Conservation (phyloP, 2,113 vertebrate species). For the Neolamprologus devosi region DNA sequence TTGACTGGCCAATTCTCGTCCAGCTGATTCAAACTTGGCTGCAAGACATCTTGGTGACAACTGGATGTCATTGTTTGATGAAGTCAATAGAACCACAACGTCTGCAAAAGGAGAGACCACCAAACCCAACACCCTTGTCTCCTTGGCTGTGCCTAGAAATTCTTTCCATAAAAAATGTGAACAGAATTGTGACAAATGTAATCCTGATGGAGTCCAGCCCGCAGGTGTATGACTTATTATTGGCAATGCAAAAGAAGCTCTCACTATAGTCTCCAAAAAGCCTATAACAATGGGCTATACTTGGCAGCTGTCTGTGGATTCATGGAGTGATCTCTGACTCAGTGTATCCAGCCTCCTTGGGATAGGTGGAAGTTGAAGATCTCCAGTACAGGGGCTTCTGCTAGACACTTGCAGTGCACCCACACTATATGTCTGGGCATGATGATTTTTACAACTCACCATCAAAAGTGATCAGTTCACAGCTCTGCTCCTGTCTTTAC, state of each 20-base stretch:
- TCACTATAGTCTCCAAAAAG: neutral
- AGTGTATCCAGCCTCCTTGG: neutral
- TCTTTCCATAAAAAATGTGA: neutral
- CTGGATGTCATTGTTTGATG: neutral
- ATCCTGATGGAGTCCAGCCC: neutral
- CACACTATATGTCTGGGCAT: neutral
- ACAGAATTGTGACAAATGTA: neutral
- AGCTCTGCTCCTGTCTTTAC: neutral
- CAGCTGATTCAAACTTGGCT: neutral
- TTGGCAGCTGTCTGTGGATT: neutral
- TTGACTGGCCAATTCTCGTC: neutral
- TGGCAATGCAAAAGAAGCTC: neutral
- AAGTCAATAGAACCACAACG: neutral
- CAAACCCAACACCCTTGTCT: neutral
- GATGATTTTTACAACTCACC: neutral
- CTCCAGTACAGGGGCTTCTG: neutral
- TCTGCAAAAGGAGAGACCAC: neutral
- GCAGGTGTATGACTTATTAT: neutral
- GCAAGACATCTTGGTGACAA: neutral
- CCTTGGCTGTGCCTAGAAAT: neutral
- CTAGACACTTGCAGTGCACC: neutral
- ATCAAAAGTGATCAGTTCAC: neutral
- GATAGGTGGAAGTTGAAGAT: neutral
- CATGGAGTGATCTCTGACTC: neutral
- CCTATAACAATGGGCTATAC: neutral